Percentiles rank a stretch among this genome's conserved stretches.
Evolutionary conservation across 2,797 vertebrate species (phyloP).

Genomic region (Notamacropus eugenii): DNA sequence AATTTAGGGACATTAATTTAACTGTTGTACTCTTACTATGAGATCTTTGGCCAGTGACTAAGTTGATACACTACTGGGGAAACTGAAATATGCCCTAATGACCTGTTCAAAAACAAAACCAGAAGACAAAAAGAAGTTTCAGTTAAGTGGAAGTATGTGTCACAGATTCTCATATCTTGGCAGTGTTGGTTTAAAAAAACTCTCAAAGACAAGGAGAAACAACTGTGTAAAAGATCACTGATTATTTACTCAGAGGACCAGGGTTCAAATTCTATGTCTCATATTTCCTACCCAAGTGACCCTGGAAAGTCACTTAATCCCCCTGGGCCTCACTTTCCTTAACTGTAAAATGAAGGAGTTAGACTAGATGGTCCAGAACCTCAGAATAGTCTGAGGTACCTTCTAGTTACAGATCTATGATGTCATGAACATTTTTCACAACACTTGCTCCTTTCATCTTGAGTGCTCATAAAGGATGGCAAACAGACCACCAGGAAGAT

Average conservation of each 20-base stretch:
- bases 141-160: not conserved
- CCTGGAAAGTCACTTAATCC: not conserved
- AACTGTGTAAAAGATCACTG: not conserved
- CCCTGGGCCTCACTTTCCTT: not conserved
- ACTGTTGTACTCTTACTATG: too few species aligned
- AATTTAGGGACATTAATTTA: too few species aligned
- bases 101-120: not conserved
- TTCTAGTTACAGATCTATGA: not conserved
- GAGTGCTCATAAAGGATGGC: not conserved
- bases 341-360: not conserved
- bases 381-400: not conserved
- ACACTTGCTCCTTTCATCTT: too few species aligned
- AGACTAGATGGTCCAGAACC: not conserved
- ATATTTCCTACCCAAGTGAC: not conserved
- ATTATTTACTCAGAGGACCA: not conserved
- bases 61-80: too few species aligned
- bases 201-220: not conserved
- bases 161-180: not conserved
- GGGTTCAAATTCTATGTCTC: not conserved
- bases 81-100: too few species aligned
- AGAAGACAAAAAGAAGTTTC: not conserved
- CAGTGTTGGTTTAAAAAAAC: not conserved
- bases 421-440: too few species aligned
- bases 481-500: not conserved
- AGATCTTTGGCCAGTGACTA: too few species aligned